Conservation (phyloP, 2,113 vertebrate genomes). For the Pygoscelis adeliae region DNA sequence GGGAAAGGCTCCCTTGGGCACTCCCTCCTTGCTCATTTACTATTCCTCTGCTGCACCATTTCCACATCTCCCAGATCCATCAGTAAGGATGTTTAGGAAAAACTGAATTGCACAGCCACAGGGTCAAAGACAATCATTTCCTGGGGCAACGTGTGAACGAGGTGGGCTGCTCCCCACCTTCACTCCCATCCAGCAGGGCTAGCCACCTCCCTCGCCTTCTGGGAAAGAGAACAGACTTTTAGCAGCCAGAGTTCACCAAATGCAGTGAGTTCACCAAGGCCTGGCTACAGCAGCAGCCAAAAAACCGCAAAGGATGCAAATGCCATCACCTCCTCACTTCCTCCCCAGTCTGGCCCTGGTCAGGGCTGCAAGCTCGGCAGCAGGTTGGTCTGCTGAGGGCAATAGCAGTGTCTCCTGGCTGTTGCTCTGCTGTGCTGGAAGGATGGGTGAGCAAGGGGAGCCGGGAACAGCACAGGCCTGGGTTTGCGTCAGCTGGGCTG, state of each 20-base stretch:
- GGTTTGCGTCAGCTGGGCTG: not conserved
- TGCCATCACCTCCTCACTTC: not conserved
- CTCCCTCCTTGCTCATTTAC: not conserved
- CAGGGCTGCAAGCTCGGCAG: not conserved
- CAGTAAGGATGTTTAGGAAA: not conserved
- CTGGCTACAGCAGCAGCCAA: not conserved
- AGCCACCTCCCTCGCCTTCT: not conserved
- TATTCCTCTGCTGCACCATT: not conserved
- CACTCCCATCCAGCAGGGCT: not conserved
- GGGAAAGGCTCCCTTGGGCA: not conserved
- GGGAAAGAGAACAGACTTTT: not conserved
- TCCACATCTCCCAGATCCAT: not conserved
- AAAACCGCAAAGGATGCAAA: not conserved
- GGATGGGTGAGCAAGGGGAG: not conserved
- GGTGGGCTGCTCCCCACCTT: not conserved
- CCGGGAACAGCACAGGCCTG: not conserved
- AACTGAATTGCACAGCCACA: not conserved
- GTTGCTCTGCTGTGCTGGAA: not conserved
- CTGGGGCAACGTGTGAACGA: fast-evolving
- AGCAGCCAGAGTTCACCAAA: not conserved
- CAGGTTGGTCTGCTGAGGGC: not conserved
- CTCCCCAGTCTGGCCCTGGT: not conserved
- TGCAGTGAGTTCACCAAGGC: not conserved
- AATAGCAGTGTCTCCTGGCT: not conserved
- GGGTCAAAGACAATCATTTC: not conserved